phyloP scores from a whole-genome alignment of 2,888 invertebrate species.

The Coenonympha glycerion region DNA sequence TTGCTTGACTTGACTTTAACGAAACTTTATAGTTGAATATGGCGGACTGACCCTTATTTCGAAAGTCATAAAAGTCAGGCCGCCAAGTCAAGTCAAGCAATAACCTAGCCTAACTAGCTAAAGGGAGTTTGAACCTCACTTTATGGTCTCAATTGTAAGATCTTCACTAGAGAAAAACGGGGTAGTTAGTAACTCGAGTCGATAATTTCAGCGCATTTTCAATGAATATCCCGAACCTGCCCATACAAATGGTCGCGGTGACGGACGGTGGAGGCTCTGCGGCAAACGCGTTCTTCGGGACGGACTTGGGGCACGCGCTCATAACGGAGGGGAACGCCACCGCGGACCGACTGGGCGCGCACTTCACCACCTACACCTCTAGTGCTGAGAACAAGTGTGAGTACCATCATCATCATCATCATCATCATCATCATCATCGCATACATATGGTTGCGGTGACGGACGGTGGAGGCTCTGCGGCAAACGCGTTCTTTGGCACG shows the following conservation, averaged over 20 bases:
- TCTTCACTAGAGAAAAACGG: no score
- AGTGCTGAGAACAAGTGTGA: slow-evolving; percentile 91
- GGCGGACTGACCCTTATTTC: no score
- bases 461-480: slow-evolving; percentile 85
- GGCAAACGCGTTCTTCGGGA: slow-evolving; percentile 92
- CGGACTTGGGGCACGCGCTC: slow-evolving; percentile 90
- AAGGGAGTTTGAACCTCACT: no score
- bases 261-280: slow-evolving; percentile 87
- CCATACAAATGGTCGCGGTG: slow-evolving; percentile 95
- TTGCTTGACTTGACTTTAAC: no score
- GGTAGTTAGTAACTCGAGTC: no score
- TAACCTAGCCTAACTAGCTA: no score
- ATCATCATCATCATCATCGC: no score
- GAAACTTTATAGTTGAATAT: no score
- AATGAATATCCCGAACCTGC: slow-evolving; percentile 93
- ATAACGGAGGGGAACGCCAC: slow-evolving; percentile 95
- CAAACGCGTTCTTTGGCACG: slow-evolving; percentile 91
- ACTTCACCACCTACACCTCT: slow-evolving; percentile 93
- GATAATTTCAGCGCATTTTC: slow-evolving; percentile 91
- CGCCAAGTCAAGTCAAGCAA: no score
- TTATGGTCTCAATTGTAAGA: no score
- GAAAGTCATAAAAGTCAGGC: no score
- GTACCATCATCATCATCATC: no score
- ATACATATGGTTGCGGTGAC: slow-evolving; percentile 96
- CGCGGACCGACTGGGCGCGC: slow-evolving; percentile 91